Conservation (phyloP, 2,797 vertebrate genomes). For the Danio jaintianensis region DNA sequence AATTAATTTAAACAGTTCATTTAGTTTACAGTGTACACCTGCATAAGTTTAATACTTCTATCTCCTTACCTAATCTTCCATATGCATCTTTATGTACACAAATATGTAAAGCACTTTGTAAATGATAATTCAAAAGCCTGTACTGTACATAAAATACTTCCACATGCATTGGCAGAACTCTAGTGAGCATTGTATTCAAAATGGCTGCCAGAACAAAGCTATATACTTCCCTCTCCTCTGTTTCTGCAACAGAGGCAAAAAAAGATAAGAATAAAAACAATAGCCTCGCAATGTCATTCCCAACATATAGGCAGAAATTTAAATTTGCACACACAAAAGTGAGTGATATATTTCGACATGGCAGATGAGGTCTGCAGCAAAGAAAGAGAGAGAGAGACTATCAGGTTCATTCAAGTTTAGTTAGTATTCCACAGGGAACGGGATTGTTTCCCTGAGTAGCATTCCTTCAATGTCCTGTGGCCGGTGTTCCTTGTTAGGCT, state of each 20-base stretch:
- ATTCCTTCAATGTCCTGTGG: conserved; percentile 87
- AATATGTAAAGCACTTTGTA: neutral
- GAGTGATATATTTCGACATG: conserved; percentile 88
- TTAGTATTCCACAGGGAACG: conserved; percentile 89
- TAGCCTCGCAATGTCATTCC: conserved; percentile 55
- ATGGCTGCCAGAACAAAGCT: neutral
- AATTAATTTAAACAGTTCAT: neutral
- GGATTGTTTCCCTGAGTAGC: conserved; percentile 85
- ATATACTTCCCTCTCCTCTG: neutral
- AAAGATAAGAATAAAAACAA: conserved; percentile 24
- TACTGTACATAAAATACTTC: neutral
- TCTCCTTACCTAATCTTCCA: neutral
- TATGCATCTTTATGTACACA: neutral
- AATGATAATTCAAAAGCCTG: neutral
- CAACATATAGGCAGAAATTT: conserved; percentile 72
- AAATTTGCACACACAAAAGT: conserved; percentile 91
- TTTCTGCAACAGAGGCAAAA: conserved; percentile 5
- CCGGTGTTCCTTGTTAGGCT: conserved; percentile 95
- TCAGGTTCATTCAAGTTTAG: conserved; percentile 85
- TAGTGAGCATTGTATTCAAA: neutral
- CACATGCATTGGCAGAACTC: neutral
- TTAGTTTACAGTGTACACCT: neutral
- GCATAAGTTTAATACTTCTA: neutral
- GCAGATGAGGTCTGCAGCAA: conserved; percentile 75
- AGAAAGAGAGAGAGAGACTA: conserved; percentile 62